These are phyloP conservation scores for Plebejus anna DNA, from an alignment of 2,888 invertebrate genomes.

Conservation along the genomic window DNA sequence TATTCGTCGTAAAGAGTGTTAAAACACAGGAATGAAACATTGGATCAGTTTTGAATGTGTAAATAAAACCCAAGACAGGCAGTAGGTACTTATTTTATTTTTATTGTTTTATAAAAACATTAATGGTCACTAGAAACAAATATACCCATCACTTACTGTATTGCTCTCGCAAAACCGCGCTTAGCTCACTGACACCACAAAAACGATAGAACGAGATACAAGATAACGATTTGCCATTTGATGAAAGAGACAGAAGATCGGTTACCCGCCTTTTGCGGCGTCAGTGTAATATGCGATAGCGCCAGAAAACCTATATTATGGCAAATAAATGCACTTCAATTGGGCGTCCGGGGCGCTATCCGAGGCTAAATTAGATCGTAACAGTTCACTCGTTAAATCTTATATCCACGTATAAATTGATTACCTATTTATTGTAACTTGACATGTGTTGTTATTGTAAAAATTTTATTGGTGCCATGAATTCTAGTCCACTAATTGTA, in stretches of 20 bases:
- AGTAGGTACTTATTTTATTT: slow-evolving; percentile 53
- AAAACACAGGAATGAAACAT: no score
- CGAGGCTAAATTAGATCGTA: background rate
- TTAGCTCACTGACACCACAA: no score
- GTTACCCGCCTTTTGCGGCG: no score
- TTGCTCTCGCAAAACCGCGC: slow-evolving; percentile 29
- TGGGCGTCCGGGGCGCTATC: background rate
- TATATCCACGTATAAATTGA: slow-evolving; percentile 1
- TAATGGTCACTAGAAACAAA: slow-evolving; percentile 57
- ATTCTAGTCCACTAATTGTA: background rate
- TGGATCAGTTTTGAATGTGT: background rate
- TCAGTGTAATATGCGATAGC: background rate
- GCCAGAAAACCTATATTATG: background rate
- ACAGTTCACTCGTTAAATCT: background rate
- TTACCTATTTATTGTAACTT: background rate
- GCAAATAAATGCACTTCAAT: background rate
- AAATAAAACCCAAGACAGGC: slow-evolving; percentile 50
- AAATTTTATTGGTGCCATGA: slow-evolving; percentile 7
- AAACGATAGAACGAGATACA: no score
- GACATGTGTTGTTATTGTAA: background rate
- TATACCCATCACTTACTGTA: slow-evolving; percentile 40
- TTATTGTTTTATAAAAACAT: slow-evolving; percentile 61
- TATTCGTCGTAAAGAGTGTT: no score
- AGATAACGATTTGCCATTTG: no score
- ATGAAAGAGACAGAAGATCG: no score